Evolutionary conservation across 2,797 vertebrate genomes (phyloP).

Genomic region (Sparus aurata): DNA sequence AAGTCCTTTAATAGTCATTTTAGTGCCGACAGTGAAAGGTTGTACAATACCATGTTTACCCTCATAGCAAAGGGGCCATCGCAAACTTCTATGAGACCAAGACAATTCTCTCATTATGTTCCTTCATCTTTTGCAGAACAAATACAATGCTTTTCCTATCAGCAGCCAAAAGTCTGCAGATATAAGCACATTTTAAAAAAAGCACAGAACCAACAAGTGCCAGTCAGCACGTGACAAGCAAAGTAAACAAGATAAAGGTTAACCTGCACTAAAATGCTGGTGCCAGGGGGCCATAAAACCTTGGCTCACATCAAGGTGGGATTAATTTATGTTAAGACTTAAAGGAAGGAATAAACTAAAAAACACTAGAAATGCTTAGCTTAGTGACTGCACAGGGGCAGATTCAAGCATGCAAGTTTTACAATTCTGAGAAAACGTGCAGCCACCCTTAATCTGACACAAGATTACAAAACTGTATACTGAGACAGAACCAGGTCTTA

Average conservation of each 20-base stretch:
- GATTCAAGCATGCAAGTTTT: neutral
- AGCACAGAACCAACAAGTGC: neutral
- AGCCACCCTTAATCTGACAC: neutral
- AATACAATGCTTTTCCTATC: neutral
- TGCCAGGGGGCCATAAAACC: neutral
- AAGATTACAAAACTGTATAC: neutral
- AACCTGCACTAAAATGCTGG: conserved; percentile 7
- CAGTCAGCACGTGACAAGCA: neutral
- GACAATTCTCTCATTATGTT: neutral
- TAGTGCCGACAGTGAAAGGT: neutral
- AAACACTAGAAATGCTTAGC: neutral
- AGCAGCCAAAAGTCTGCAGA: neutral
- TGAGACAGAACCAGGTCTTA: conserved; percentile 5
- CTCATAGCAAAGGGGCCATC: neutral
- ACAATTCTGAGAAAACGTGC: neutral
- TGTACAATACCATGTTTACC: neutral
- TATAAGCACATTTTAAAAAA: neutral
- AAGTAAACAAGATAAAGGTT: conserved; percentile 46
- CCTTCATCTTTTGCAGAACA: neutral
- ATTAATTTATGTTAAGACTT: neutral
- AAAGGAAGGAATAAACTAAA: neutral
- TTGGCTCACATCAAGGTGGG: neutral
- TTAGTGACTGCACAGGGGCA: neutral
- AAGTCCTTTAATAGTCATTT: neutral
- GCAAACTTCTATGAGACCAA: neutral